Conservation (phyloP, 2,797 vertebrate genomes). For the Octomys mimax region DNA sequence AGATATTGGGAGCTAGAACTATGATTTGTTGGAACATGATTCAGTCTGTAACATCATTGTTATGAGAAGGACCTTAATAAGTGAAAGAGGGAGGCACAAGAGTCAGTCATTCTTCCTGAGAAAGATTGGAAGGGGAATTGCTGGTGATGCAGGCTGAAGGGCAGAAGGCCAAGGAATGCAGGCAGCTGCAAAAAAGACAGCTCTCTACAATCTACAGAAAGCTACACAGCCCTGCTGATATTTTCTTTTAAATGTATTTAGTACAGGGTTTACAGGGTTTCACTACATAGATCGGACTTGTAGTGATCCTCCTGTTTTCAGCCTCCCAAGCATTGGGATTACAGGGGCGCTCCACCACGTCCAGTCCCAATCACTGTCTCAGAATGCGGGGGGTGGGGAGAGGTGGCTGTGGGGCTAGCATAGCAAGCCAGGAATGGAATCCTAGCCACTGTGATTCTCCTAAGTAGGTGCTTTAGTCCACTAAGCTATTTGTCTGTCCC, state of each 20-base stretch:
- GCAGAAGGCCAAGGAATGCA: background rate
- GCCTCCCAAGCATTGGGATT: too few relatives aligned
- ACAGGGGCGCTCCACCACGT: too few relatives aligned
- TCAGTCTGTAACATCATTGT: background rate
- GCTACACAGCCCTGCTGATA: background rate
- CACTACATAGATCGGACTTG: too few relatives aligned
- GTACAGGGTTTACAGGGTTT: too few relatives aligned
- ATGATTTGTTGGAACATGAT: background rate
- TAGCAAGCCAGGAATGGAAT: too few relatives aligned
- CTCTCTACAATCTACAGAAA: background rate
- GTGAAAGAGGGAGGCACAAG: background rate
- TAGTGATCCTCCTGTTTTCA: too few relatives aligned
- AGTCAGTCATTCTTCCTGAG: background rate
- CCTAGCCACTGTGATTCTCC: too few relatives aligned
- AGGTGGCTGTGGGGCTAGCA: too few relatives aligned
- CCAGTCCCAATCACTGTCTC: too few relatives aligned
- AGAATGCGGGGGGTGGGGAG: too few relatives aligned
- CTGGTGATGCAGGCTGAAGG: background rate
- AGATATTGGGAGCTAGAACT: background rate
- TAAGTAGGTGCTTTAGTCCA: too few relatives aligned
- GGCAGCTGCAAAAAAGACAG: background rate
- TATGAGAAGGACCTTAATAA: background rate
- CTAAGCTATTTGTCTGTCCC: too few relatives aligned
- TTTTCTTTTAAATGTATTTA: background rate
- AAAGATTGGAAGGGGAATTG: background rate